These are phyloP conservation scores for Anas acuta DNA, from an alignment of 2,797 vertebrate species.

Conservation along the genomic window DNA sequence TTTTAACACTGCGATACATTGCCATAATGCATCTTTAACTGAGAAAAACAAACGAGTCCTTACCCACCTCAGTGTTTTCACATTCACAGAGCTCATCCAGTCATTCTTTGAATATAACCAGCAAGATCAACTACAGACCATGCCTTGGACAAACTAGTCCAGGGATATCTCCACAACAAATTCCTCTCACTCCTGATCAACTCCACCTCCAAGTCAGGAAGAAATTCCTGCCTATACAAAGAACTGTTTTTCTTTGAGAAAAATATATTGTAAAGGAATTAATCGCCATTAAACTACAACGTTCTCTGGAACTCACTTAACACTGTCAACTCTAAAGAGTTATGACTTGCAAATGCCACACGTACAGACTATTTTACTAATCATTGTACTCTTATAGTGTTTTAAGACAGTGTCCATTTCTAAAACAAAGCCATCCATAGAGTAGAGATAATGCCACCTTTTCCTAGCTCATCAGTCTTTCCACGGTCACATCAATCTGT, in stretches of 20 bases:
- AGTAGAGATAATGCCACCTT: neutral
- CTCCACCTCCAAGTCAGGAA: neutral
- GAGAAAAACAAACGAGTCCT: neutral
- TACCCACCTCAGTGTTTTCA: neutral
- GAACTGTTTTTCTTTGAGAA: rapidly evolving
- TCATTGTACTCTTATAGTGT: neutral
- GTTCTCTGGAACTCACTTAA: neutral
- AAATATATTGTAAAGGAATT: neutral
- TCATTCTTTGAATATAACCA: neutral
- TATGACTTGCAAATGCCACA: neutral
- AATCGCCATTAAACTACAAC: neutral
- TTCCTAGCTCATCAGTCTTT: neutral
- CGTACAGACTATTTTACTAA: neutral
- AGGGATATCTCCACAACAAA: neutral
- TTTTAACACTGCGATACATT: neutral
- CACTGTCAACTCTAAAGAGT: neutral
- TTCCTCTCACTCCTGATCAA: neutral
- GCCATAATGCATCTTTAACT: neutral
- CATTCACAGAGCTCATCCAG: neutral
- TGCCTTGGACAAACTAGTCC: neutral
- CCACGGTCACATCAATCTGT: neutral
- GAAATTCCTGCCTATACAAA: neutral
- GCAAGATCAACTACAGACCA: neutral
- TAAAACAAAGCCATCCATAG: neutral
- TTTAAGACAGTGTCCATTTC: neutral